Percentiles rank a stretch among this genome's conserved stretches.
These are phyloP conservation scores for Brienomyrus longianalis DNA, from an alignment of 2,113 vertebrate species.

Conservation along the genomic window DNA sequence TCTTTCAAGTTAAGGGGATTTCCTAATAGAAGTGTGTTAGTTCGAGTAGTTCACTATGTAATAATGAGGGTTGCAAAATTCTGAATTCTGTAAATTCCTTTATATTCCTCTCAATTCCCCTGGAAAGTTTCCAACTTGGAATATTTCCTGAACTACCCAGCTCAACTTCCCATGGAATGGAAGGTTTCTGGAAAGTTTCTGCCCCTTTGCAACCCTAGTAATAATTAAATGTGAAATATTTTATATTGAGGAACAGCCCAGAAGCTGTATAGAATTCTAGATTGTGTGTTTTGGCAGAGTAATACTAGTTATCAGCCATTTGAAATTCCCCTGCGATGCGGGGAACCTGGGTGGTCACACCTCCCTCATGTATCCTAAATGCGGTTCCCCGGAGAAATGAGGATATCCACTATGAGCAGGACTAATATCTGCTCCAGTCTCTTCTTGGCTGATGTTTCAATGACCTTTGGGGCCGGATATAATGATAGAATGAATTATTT, in stretches of 20 bases:
- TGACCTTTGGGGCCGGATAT: neutral
- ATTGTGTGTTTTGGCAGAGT: neutral
- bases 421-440: neutral
- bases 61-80: no score
- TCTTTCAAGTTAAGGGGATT: neutral
- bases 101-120: neutral
- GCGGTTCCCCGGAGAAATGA: neutral
- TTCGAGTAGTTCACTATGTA: neutral
- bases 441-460: neutral
- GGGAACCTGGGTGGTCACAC: neutral
- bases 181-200: no score
- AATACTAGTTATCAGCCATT: neutral
- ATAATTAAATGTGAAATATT: neutral
- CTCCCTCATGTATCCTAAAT: neutral
- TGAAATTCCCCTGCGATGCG: neutral
- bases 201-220: neutral
- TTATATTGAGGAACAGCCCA: neutral
- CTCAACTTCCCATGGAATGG: neutral
- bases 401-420: neutral
- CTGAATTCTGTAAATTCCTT: neutral
- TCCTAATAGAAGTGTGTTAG: neutral
- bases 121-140: neutral
- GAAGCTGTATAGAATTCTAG: neutral
- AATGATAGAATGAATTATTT: neutral
- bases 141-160: neutral